Evolutionary conservation across 2,797 vertebrate species (phyloP), one percentile per base, ranked within the genome.

Genomic region (Malacoraja senta): DNA sequence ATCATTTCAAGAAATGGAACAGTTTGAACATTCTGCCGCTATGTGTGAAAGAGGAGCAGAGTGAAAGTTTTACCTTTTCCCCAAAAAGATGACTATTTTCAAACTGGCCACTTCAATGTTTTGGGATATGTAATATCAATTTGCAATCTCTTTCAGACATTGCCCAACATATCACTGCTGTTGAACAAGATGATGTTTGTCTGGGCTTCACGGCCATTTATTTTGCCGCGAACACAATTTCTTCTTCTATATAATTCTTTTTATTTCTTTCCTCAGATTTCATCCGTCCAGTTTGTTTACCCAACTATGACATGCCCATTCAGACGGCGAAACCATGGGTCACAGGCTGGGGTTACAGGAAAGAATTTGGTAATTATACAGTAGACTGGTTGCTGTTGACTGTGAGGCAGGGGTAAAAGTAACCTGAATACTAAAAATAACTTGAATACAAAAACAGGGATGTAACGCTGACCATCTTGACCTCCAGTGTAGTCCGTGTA

Each of bases 211-310:
- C 44, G 32, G 7, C n/a, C 15, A 63, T 32, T 86, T 17, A 63
- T 15, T 1, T 17, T 61, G 7, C 1, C 65, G n/a, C 8, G 83
- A 65, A 1, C n/a, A 0, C 13, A 32, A 63, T 86, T 63, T n/a
- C 24, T 32, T 86, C n/a, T 29, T 63, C 0, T 15, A 65, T 8
- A 32, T n/a, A 32, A 2, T n/a, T 65, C 8, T 65, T 8, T 13
- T 32, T 15, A 26, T 65, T 32, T 68, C 86, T 71, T 71, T 93
- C 38, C 94, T 92, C 94, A 97, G 97, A 94, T 91, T 95, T 95
- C 8, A 95, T 96, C 38, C 94, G 95, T 21, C 97, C 97, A 0
- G 96, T 97, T n/a, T 97, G 97, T 95, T 95, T 97, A 93, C 97
- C 97, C 1, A 94, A 93, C 77, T 80, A 81, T 1, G 92, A 9